Percentiles rank a stretch among this genome's conserved stretches.
Conservation (phyloP, 2,113 vertebrate species). For the Oxyruncus cristatus region DNA sequence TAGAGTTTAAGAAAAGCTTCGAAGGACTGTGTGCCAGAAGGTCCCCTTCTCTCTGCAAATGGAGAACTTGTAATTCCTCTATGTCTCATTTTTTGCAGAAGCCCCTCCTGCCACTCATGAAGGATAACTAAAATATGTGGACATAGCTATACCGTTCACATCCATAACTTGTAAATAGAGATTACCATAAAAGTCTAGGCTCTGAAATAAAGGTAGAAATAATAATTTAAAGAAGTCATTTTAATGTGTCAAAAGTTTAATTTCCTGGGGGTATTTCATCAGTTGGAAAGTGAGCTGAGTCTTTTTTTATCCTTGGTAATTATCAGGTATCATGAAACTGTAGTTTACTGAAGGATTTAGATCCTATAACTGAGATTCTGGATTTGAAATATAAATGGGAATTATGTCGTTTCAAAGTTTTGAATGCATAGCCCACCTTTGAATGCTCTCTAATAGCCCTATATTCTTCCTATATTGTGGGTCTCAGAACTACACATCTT, state of each 20-base stretch:
- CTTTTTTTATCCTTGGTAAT: neutral
- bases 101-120: fast-evolving
- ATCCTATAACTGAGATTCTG: neutral
- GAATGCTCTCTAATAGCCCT: neutral
- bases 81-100: fast-evolving
- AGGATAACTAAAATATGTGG: neutral
- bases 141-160: neutral
- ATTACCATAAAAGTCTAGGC: neutral
- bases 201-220: neutral
- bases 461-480: neutral
- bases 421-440: neutral
- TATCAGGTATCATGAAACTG: neutral
- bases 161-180: neutral
- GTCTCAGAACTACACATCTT: neutral
- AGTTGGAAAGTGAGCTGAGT: neutral
- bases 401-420: neutral
- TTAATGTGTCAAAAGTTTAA: neutral
- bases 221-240: neutral
- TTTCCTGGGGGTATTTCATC: neutral
- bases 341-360: neutral
- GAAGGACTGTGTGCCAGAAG: neutral
- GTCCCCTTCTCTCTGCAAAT: neutral
- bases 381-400: neutral
- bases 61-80: neutral
- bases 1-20: neutral